phyloP scores from a whole-genome alignment of 1,140 invertebrate species.

The Papilio machaon region DNA sequence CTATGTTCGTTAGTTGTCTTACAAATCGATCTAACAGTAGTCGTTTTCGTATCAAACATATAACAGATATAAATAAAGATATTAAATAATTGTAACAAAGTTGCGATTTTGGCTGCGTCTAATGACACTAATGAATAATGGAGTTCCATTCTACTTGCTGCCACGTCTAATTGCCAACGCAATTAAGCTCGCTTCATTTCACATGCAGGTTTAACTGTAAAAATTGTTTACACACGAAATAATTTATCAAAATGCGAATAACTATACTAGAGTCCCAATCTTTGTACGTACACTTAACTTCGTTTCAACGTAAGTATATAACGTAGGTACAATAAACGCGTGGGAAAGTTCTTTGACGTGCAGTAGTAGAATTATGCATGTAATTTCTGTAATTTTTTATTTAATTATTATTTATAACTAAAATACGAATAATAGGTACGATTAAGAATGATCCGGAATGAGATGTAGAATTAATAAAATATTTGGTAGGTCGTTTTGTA shows the following conservation, averaged over 20 bases:
- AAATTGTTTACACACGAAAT: neutral
- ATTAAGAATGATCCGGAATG: too few relatives aligned
- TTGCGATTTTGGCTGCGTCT: neutral
- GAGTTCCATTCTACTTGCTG: conserved; percentile 11
- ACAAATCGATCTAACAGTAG: neutral
- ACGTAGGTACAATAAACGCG: too few relatives aligned
- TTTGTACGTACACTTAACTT: too few relatives aligned
- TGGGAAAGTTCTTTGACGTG: too few relatives aligned
- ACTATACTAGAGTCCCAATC: neutral
- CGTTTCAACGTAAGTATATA: too few relatives aligned
- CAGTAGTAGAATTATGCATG: too few relatives aligned
- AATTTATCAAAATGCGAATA: neutral
- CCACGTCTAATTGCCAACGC: conserved; percentile 13
- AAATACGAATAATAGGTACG: too few relatives aligned
- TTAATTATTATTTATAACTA: too few relatives aligned
- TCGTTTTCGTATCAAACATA: neutral
- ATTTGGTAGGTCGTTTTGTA: too few relatives aligned
- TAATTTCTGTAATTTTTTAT: too few relatives aligned
- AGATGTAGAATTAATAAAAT: too few relatives aligned
- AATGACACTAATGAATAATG: conserved; percentile 14
- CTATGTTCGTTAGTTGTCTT: too few relatives aligned
- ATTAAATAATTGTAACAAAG: neutral
- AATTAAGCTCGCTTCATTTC: conserved; percentile 19
- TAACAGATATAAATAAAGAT: neutral
- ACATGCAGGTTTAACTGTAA: conserved; percentile 1